Percentiles rank a stretch among this genome's conserved stretches.
Evolutionary conservation across 1,140 invertebrate species (phyloP).

Genomic region (Drosophila nannoptera): DNA sequence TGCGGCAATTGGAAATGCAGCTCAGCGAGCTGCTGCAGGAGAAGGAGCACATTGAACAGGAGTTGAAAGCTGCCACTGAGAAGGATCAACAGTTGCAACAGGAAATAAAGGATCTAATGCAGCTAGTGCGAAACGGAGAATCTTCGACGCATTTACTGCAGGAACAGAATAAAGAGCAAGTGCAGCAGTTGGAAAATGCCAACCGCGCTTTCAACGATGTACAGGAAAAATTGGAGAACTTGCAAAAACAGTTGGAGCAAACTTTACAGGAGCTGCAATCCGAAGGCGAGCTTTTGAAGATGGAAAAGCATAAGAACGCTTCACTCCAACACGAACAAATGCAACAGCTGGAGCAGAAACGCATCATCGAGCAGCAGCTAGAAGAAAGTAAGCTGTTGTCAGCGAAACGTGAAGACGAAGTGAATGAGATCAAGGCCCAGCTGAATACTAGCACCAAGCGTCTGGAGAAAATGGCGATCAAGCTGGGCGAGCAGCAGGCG

Average conservation of each 20-base stretch:
- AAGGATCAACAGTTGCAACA: neutral
- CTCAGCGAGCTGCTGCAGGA: neutral
- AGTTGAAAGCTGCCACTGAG: neutral
- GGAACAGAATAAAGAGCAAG: neutral
- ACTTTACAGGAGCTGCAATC: neutral
- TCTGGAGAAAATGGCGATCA: conserved; percentile 47
- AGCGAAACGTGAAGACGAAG: conserved; percentile 16
- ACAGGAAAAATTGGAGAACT: conserved; percentile 22
- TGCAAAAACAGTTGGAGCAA: neutral
- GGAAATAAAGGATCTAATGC: neutral
- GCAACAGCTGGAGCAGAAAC: neutral
- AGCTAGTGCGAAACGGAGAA: neutral
- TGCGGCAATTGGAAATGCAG: neutral
- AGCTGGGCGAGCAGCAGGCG: conserved; percentile 43
- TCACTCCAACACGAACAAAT: neutral
- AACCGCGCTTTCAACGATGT: neutral
- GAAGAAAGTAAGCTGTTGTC: neutral
- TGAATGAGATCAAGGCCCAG: conserved; percentile 19
- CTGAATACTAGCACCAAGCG: conserved; percentile 36
- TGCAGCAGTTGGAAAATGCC: neutral
- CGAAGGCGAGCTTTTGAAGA: neutral
- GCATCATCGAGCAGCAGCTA: conserved; percentile 27
- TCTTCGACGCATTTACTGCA: neutral
- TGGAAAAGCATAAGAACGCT: conserved; percentile 4
- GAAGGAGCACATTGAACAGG: neutral